Evolutionary conservation across 2,888 invertebrate genomes (phyloP).

Genomic region (Drosophila nigritarsus): DNA sequence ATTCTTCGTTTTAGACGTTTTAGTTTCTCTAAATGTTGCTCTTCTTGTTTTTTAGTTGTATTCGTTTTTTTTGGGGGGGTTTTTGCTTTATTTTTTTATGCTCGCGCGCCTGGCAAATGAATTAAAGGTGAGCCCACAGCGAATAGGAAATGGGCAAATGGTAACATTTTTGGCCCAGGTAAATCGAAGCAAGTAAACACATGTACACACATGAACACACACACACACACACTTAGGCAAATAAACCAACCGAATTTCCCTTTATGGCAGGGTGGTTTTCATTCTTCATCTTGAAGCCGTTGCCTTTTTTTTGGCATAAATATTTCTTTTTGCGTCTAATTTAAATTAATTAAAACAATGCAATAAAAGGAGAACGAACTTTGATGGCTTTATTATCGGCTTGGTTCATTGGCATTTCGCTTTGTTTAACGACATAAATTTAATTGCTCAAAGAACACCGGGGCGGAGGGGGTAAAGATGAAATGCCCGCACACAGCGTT

Average conservation of each 20-base stretch:
- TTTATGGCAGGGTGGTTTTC: conserved; percentile 42
- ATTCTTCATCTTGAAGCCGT: conserved; percentile 8
- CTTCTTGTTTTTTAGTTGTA: background rate
- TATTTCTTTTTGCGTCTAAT: conserved; percentile 51
- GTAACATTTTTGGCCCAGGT: conserved; percentile 29
- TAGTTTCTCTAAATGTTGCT: background rate
- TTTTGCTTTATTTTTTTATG: conserved; percentile 6
- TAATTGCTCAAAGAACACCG: conserved; percentile 62
- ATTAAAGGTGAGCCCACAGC: conserved; percentile 38
- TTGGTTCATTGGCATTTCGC: conserved; percentile 70
- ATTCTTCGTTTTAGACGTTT: background rate
- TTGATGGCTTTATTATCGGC: conserved; percentile 78
- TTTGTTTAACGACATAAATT: conserved; percentile 71
- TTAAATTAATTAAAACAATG: conserved; percentile 78
- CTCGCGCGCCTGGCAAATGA: conserved; percentile 20
- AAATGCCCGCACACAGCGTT: conserved; percentile 48
- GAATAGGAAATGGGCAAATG: conserved; percentile 36
- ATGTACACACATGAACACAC: conserved; percentile 23
- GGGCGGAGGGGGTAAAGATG: background rate
- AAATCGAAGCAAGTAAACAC: conserved; percentile 45
- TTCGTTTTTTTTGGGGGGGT: background rate
- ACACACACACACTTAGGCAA: conserved; percentile 7
- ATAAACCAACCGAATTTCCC: conserved; percentile 16
- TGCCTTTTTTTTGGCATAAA: conserved; percentile 24
- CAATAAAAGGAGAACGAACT: conserved; percentile 67